Conservation (phyloP, 2,113 vertebrate genomes). For the Pomatorhinus ruficollis region DNA sequence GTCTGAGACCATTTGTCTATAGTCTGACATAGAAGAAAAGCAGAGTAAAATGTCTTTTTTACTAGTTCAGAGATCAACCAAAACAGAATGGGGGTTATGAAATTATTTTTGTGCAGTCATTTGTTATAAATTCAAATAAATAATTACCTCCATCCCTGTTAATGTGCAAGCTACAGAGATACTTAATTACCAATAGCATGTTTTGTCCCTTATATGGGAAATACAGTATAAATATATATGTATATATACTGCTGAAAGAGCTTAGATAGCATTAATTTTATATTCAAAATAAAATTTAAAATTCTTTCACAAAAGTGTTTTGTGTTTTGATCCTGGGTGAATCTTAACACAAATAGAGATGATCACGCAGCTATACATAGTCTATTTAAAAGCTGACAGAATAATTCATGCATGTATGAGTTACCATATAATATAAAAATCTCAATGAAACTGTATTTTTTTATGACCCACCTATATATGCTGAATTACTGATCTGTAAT, state of each 20-base stretch:
- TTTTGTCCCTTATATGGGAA: neutral
- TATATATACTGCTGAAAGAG: neutral
- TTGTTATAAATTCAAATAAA: neutral
- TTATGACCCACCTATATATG: neutral
- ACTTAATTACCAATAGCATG: neutral
- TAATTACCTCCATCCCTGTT: neutral
- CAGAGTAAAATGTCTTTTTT: neutral
- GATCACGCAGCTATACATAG: neutral
- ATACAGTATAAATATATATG: neutral
- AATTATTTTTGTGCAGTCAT: neutral
- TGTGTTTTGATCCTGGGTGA: neutral
- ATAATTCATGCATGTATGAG: neutral
- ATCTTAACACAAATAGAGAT: neutral
- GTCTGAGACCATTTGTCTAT: neutral
- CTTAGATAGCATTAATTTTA: neutral
- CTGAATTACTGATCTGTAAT: neutral
- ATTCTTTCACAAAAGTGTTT: neutral
- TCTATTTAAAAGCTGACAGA: neutral
- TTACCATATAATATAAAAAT: neutral
- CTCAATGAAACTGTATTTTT: neutral
- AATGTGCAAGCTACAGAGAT: neutral
- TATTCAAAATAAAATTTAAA: neutral
- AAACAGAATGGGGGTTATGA: neutral
- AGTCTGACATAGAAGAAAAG: neutral
- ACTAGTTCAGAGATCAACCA: neutral